Evolutionary conservation across 2,797 vertebrate genomes (phyloP), one percentile per base, ranked within the genome.

Genomic region (Peromyscus nudipes): DNA sequence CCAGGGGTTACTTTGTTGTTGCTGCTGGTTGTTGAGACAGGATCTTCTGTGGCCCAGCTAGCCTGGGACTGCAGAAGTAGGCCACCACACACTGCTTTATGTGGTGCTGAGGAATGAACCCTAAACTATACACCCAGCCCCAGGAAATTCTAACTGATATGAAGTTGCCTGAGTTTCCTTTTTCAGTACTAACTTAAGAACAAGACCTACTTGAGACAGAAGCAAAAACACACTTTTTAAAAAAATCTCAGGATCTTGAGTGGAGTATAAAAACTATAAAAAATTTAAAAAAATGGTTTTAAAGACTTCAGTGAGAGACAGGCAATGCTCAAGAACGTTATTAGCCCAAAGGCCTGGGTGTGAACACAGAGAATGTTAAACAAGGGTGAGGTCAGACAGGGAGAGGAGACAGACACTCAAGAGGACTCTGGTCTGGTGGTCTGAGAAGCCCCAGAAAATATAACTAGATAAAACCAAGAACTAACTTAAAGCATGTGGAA

Each of bases 281-380:
- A 80, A 31, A 80, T 10, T n/a, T 7, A 2, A 31, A 40, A 40
- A 9, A n/a, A n/a, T 4, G 1, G 19, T 49, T 49, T 49, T 29
- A 57, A 75, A 92, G 67, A 49, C 43, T 67, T 75, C 16, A 11
- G 0, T 31, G 85, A 84, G 19, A 85, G 37, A 43, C 17, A 69
- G 31, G 71, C 52, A 77, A 31, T 25, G 1, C 27, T 67, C 31
- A 69, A 67, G 84, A 64, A 81, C 69, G 80, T 34, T 27, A 79
- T 25, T 11, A 71, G 93, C 71, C 81, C 81, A 73, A 86, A 92
- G 92, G 89, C 87, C 82, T 60, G 57, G 62, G 88, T 86, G 88
- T 96, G 92, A 92, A 84, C 4, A 19, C 2, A 13, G 60, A 93
- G 81, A 79, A 76, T 76, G 91, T 89, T 95, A 96, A 95, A 79